Conservation (phyloP, 2,888 invertebrate genomes). For the Agonopterix arenella region DNA sequence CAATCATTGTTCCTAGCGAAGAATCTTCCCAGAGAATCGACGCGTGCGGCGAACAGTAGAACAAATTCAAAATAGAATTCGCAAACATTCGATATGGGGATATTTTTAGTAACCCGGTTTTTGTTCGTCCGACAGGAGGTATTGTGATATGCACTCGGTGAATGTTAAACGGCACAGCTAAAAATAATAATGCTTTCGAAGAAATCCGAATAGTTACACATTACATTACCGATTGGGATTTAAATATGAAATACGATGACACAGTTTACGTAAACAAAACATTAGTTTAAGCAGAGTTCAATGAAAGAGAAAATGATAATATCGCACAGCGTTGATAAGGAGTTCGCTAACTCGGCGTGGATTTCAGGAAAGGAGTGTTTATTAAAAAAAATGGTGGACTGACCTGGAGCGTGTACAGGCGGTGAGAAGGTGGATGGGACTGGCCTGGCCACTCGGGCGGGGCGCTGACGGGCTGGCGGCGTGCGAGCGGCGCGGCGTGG, state of each 20-base stretch:
- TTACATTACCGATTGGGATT: constrained; percentile 18
- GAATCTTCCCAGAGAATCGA: too few species aligned
- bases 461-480: constrained; percentile 40
- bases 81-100: constrained; percentile 73
- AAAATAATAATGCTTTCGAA: constrained; percentile 44
- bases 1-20: too few species aligned
- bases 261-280: constrained; percentile 13
- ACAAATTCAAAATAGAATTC: constrained; percentile 70
- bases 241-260: constrained; percentile 6
- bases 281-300: constrained; percentile 2
- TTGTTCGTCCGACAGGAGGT: constrained; percentile 51
- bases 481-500: constrained; percentile 45
- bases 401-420: constrained; percentile 65
- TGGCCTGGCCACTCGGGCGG: constrained; percentile 35
- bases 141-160: constrained; percentile 65
- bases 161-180: constrained; percentile 49
- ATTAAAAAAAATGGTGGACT: constrained; percentile 35
- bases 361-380: constrained; percentile 13
- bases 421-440: constrained; percentile 62
- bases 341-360: constrained; percentile 41
- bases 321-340: constrained; percentile 41
- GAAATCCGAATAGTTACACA: constrained; percentile 28
- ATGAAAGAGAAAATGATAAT: constrained; percentile 7
- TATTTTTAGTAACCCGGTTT: constrained; percentile 74
- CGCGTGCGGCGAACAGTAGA: constrained; percentile 28